These are phyloP conservation scores for Zoroaster sp. DNA, from an alignment of 53 echinoderm and acorn worm species.

Conservation along the genomic window DNA sequence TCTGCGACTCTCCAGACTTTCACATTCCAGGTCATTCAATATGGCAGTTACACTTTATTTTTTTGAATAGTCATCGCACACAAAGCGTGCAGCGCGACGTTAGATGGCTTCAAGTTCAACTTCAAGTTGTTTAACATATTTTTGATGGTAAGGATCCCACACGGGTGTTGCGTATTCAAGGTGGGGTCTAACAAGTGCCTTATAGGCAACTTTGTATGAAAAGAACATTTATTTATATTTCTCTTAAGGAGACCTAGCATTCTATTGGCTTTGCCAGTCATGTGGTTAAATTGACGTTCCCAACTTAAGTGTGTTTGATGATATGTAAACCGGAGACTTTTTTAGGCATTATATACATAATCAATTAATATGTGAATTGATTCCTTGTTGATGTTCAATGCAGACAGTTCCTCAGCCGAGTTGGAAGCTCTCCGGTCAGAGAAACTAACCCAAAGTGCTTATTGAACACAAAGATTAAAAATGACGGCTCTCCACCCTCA, in stretches of 20 bases:
- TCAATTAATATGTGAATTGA: background rate
- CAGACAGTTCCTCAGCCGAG: conserved; percentile 68
- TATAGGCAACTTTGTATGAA: background rate
- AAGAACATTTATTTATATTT: too few relatives aligned
- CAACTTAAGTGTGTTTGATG: background rate
- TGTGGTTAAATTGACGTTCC: too few relatives aligned
- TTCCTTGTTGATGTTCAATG: background rate
- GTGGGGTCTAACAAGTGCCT: too few relatives aligned
- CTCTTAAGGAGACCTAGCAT: too few relatives aligned
- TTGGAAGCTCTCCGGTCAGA: conserved; percentile 59
- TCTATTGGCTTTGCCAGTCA: too few relatives aligned
- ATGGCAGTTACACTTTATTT: too few relatives aligned
- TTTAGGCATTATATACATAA: background rate
- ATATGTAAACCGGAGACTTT: background rate
- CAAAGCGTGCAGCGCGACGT: too few relatives aligned
- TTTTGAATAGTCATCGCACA: too few relatives aligned
- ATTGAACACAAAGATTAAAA: conserved; percentile 64
- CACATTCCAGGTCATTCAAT: too few relatives aligned
- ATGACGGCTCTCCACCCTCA: conserved; percentile 71
- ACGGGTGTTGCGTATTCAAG: background rate
- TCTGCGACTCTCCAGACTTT: too few relatives aligned
- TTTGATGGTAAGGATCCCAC: background rate
- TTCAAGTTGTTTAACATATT: background rate
- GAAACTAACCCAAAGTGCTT: conserved; percentile 71
- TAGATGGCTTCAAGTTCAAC: background rate